Percentiles rank a stretch among this genome's conserved stretches.
These are phyloP conservation scores for Cataglyphis albicans DNA, from an alignment of 2,888 invertebrate species.

Conservation along the genomic window DNA sequence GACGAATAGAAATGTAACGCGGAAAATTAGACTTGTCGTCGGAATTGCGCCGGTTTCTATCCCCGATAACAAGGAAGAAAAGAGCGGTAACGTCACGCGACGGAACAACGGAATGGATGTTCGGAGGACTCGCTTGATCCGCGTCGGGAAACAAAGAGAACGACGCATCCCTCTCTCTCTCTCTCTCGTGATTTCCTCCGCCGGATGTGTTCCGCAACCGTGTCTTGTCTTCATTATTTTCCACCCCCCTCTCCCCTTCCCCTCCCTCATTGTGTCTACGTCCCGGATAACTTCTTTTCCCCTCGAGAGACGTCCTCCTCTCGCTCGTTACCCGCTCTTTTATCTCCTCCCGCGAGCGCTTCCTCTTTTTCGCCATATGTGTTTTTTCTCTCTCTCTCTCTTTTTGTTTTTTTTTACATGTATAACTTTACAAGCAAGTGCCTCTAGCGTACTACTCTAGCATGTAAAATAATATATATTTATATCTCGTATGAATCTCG, in stretches of 20 bases:
- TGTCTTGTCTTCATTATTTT: slow-evolving; percentile 52
- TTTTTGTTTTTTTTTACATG: slow-evolving; percentile 48
- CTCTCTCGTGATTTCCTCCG: slow-evolving; percentile 42
- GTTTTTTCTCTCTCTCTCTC: slow-evolving; percentile 35
- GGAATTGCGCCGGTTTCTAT: slow-evolving; percentile 25
- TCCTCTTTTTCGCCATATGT: slow-evolving; percentile 62
- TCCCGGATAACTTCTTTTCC: background rate
- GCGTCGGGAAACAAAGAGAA: slow-evolving; percentile 54
- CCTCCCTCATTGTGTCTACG: background rate
- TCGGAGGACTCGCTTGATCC: slow-evolving; percentile 50
- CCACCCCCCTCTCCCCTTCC: background rate
- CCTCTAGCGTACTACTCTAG: slow-evolving; percentile 79
- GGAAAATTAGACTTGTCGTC: slow-evolving; percentile 23
- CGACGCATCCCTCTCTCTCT: slow-evolving; percentile 37
- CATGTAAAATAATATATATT: slow-evolving; percentile 82
- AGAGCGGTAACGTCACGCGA: slow-evolving; percentile 59
- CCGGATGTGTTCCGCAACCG: slow-evolving; percentile 37
- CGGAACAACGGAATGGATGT: slow-evolving; percentile 55
- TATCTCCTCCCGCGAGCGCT: slow-evolving; percentile 54
- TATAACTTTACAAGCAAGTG: slow-evolving; percentile 78
- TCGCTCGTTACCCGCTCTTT: slow-evolving; percentile 39
- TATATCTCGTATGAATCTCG: slow-evolving; percentile 80
- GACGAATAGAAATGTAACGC: slow-evolving; percentile 7
- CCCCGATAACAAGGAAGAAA: slow-evolving; percentile 49
- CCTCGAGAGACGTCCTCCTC: slow-evolving; percentile 14